These are phyloP conservation scores for Drosophila putrida DNA, from an alignment of 2,888 invertebrate genomes.

Conservation along the genomic window DNA sequence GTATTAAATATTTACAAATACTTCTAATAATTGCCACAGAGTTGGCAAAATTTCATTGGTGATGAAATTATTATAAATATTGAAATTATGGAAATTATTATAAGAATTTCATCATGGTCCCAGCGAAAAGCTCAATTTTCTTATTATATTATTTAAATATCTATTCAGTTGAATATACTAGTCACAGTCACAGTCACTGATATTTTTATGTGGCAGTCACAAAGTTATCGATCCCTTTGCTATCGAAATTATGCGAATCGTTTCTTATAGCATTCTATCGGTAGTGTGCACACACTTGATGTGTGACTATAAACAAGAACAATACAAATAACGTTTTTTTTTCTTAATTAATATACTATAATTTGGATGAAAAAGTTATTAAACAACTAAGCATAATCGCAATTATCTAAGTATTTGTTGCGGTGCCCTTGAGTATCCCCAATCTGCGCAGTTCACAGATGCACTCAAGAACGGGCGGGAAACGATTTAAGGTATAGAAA, in stretches of 20 bases:
- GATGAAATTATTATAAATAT: no score
- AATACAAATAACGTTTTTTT: background rate
- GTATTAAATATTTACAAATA: no score
- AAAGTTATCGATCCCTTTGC: background rate
- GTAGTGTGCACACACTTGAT: background rate
- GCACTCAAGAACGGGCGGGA: slow-evolving; percentile 34
- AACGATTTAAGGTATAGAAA: slow-evolving; percentile 82
- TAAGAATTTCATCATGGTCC: no score
- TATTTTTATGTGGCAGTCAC: no score
- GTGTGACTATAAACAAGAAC: background rate
- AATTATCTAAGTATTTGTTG: background rate
- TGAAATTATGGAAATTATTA: no score
- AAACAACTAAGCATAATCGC: background rate
- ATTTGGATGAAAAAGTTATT: background rate
- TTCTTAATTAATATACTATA: background rate
- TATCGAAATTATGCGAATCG: background rate
- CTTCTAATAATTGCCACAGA: no score
- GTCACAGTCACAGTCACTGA: no score
- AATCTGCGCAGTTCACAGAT: slow-evolving; percentile 25
- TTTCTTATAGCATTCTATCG: background rate
- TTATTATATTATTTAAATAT: no score
- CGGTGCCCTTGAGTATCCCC: slow-evolving; percentile 6
- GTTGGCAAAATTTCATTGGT: no score
- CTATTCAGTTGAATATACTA: no score
- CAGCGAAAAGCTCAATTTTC: no score